Percentiles rank a stretch among this genome's conserved stretches.
Conservation (phyloP, 2,113 vertebrate genomes). For the Mesitornis unicolor region DNA sequence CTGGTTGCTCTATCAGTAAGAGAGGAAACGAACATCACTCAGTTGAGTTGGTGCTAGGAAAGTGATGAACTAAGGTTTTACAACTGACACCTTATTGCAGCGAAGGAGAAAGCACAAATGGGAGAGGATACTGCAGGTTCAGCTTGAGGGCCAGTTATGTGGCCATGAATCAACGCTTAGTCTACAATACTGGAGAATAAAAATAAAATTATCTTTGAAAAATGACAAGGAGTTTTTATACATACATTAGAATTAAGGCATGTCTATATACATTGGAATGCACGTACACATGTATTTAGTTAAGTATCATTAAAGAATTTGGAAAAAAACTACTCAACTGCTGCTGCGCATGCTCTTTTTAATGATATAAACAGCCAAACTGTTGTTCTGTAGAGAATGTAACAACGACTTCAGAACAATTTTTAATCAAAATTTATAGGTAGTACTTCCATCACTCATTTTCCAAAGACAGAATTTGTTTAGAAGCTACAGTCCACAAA, state of each 20-base stretch:
- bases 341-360: fast-evolving
- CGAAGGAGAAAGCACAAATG: neutral
- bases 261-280: neutral
- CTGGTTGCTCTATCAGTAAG: neutral
- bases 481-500: neutral
- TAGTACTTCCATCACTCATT: neutral
- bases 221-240: neutral
- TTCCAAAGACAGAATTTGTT: neutral
- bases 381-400: neutral
- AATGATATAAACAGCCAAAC: neutral
- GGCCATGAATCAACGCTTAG: neutral
- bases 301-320: neutral
- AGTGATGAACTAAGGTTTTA: neutral
- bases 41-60: neutral
- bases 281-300: neutral
- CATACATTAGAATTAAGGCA: neutral
- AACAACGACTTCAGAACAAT: neutral
- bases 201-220: neutral
- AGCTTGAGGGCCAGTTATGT: neutral
- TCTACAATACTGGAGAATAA: neutral
- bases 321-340: neutral
- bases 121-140: neutral
- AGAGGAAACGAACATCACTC: neutral
- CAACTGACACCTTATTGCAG: neutral
- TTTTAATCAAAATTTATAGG: neutral